phyloP scores from a whole-genome alignment of 2,888 invertebrate species.

The Archaeoteleia sp. region DNA sequence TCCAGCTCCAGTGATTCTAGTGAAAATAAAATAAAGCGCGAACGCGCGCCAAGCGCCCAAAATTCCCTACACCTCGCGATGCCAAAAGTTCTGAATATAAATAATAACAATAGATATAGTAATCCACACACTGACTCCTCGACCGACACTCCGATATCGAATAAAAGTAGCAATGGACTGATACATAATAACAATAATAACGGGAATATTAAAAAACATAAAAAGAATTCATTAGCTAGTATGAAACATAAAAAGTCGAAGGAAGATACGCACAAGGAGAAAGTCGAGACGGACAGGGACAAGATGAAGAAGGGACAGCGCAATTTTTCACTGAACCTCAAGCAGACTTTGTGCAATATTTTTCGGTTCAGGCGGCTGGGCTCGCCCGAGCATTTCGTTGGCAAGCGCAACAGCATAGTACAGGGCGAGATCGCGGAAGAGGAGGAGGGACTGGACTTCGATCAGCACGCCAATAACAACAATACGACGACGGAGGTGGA shows the following conservation, averaged over 20 bases:
- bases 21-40: constrained; percentile 76
- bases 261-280: constrained; percentile 66
- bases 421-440: constrained; percentile 72
- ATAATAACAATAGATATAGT: constrained; percentile 73
- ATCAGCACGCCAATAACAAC: constrained; percentile 67
- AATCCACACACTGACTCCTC: constrained; percentile 74
- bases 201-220: constrained; percentile 80
- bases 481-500: constrained; percentile 69
- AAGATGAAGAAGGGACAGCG: constrained; percentile 80
- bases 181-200: constrained; percentile 75
- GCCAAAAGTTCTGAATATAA: constrained; percentile 73
- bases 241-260: constrained; percentile 78
- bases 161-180: constrained; percentile 74
- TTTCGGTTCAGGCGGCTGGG: constrained; percentile 82
- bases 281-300: constrained; percentile 73
- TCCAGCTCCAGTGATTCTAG: constrained; percentile 84
- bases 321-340: constrained; percentile 84
- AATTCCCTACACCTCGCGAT: constrained; percentile 66
- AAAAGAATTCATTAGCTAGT: constrained; percentile 78
- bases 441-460: constrained; percentile 65
- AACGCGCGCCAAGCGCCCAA: constrained; percentile 60
- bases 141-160: constrained; percentile 73
- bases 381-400: constrained; percentile 76
- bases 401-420: constrained; percentile 69
- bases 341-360: constrained; percentile 90